Percentiles rank a stretch among this genome's conserved stretches.
Evolutionary conservation across 2,888 invertebrate genomes (phyloP).

Genomic region (Cheilosia grossa): DNA sequence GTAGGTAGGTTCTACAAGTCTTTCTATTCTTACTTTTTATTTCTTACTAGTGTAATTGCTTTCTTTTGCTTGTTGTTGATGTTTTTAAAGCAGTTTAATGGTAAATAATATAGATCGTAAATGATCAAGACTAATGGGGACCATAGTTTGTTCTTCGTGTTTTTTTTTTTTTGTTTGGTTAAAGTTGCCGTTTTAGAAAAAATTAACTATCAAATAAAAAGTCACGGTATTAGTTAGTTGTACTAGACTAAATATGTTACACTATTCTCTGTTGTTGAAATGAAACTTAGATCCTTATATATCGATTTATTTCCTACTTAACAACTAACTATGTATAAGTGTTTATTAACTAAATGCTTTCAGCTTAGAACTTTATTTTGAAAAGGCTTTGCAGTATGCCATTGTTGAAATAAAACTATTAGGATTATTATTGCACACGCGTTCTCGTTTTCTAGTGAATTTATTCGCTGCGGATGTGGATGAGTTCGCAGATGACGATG

Average conservation of each 20-base stretch:
- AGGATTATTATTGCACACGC: conserved; percentile 82
- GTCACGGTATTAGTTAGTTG: conserved; percentile 33
- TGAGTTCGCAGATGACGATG: conserved; percentile 72
- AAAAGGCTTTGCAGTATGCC: conserved; percentile 80
- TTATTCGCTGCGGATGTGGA: conserved; percentile 81
- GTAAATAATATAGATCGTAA: conserved; percentile 34
- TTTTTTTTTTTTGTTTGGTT: conserved; percentile 26
- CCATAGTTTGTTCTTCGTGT: not conserved
- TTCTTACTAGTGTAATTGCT: conserved; percentile 43
- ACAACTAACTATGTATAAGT: conserved; percentile 65
- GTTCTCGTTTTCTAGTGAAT: conserved; percentile 82
- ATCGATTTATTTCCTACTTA: conserved; percentile 72
- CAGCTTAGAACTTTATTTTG: conserved; percentile 78
- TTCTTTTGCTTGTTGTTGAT: conserved; percentile 6
- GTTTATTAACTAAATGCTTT: conserved; percentile 72
- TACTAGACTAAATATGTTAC: conserved; percentile 63
- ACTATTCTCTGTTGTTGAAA: conserved; percentile 54
- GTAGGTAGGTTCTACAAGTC: conserved; percentile 68
- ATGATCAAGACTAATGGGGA: conserved; percentile 32
- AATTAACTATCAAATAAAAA: conserved; percentile 30
- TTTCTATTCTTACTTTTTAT: conserved; percentile 68
- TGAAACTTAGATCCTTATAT: conserved; percentile 68
- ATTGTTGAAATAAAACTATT: conserved; percentile 81
- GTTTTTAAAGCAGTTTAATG: conserved; percentile 52
- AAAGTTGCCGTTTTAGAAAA: conserved; percentile 55